These are phyloP conservation scores for Tetrao urogallus DNA, from an alignment of 2,113 vertebrate genomes.

Conservation along the genomic window DNA sequence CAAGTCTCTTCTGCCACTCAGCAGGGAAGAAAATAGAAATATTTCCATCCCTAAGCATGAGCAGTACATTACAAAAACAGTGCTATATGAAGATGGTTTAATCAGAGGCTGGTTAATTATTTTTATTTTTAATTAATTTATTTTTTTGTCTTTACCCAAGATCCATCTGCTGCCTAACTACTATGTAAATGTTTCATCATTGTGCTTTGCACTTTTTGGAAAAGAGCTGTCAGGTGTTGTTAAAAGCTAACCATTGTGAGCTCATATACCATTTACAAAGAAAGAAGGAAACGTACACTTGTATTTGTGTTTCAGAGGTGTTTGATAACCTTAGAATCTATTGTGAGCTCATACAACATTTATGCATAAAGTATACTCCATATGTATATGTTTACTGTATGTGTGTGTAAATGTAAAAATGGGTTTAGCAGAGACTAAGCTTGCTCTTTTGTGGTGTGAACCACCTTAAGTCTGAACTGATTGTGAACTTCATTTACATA, in stretches of 20 bases:
- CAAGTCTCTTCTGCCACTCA: background rate
- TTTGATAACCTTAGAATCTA: background rate
- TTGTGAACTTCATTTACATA: background rate
- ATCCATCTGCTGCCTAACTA: background rate
- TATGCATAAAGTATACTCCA: background rate
- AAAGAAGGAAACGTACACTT: background rate
- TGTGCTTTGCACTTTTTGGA: background rate
- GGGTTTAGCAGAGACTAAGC: background rate
- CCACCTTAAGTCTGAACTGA: background rate
- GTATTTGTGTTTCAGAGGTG: background rate
- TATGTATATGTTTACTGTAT: background rate
- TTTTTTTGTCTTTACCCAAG: background rate
- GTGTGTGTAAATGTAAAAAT: background rate
- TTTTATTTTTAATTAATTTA: too few species aligned
- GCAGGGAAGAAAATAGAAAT: background rate
- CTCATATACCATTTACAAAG: background rate
- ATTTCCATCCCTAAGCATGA: background rate
- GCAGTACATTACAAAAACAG: background rate
- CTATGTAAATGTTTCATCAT: background rate
- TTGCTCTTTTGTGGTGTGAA: background rate
- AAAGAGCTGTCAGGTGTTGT: background rate
- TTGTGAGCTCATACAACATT: background rate
- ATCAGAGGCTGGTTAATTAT: background rate
- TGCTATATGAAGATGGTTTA: background rate
- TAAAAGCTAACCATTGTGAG: background rate